Percentiles rank a stretch among this genome's conserved stretches.
Conservation (phyloP, 2,888 invertebrate genomes). For the Chironomus riparius region DNA sequence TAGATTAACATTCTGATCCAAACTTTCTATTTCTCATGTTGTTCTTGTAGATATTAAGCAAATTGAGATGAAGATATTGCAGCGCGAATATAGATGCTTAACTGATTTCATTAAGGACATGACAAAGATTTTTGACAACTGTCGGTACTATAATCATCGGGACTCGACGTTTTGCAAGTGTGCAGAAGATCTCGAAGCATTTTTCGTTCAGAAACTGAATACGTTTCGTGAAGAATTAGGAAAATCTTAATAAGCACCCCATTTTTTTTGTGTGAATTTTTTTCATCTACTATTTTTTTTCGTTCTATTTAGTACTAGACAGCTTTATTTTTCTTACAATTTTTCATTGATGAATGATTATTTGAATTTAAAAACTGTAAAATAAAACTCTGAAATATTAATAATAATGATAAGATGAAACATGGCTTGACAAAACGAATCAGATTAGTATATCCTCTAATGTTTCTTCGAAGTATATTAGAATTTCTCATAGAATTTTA, state of each 20-base stretch:
- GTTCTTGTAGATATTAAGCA: conserved; percentile 75
- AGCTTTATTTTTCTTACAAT: too few species aligned
- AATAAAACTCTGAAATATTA: too few species aligned
- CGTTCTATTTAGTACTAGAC: too few species aligned
- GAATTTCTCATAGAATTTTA: neutral
- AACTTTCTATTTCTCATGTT: neutral
- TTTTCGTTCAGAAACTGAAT: conserved; percentile 90
- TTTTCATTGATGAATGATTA: too few species aligned
- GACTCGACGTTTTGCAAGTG: conserved; percentile 94
- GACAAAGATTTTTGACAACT: conserved; percentile 98
- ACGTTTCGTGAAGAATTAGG: conserved; percentile 75
- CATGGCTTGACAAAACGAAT: too few species aligned
- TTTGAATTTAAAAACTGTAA: too few species aligned
- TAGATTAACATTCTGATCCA: too few species aligned
- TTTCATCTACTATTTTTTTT: too few species aligned
- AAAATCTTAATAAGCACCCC: conserved; percentile 42
- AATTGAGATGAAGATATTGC: conserved; percentile 78
- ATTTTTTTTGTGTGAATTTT: too few species aligned
- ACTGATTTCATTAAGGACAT: conserved; percentile 96
- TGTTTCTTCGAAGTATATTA: too few species aligned
- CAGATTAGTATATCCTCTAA: too few species aligned
- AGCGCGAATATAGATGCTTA: conserved; percentile 72
- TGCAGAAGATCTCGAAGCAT: conserved; percentile 90
- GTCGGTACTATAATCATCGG: conserved; percentile 92
- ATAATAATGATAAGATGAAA: too few species aligned